phyloP scores from a whole-genome alignment of 2,113 vertebrate genomes.

The Dipodomys ordii region DNA sequence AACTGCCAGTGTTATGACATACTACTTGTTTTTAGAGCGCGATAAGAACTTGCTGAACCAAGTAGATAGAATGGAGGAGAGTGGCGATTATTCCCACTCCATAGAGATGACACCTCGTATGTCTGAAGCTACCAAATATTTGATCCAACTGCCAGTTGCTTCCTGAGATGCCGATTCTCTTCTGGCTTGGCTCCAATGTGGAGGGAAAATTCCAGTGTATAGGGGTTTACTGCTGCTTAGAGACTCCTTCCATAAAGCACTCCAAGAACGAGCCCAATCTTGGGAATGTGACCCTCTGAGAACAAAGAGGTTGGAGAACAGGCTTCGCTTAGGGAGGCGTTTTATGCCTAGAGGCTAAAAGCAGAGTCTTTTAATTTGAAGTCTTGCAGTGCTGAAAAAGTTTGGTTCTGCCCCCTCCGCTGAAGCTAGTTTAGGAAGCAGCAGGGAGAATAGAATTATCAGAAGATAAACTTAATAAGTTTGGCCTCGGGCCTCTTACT shows the following conservation, averaged over 20 bases:
- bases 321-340: neutral
- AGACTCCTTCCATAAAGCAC: neutral
- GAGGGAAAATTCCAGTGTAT: neutral
- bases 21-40: neutral
- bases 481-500: neutral
- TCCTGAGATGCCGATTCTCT: neutral
- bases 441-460: slow-evolving; percentile 17
- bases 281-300: neutral
- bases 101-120: too few relatives aligned
- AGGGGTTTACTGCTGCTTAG: neutral
- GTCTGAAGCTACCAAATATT: neutral
- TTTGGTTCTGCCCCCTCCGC: slow-evolving; percentile 20
- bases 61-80: neutral
- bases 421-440: slow-evolving; percentile 54
- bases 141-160: neutral
- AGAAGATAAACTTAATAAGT: slow-evolving; percentile 62
- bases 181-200: slow-evolving; percentile 1
- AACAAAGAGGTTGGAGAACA: slow-evolving; percentile 1
- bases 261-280: neutral
- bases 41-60: neutral
- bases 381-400: neutral
- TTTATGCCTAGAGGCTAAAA: neutral
- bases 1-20: neutral
- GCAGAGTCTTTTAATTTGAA: slow-evolving; percentile 34
- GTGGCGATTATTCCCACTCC: rapidly evolving